These are phyloP conservation scores for Serrognathus titanus DNA, from an alignment of 2,888 invertebrate species.

Conservation along the genomic window DNA sequence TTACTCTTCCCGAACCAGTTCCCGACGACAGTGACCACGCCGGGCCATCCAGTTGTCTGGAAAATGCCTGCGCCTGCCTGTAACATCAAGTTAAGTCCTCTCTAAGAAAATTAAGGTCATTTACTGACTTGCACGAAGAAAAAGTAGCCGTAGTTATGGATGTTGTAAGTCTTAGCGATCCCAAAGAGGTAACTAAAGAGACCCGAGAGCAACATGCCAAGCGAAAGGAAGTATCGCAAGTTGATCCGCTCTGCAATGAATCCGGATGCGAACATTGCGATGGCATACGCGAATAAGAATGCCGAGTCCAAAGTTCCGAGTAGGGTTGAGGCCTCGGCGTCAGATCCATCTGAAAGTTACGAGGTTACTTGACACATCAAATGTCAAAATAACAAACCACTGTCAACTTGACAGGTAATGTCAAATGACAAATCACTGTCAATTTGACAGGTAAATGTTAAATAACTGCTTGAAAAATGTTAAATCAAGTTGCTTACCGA, in stretches of 20 bases:
- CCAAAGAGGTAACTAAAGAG: slow-evolving; percentile 86
- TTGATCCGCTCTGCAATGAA: slow-evolving; percentile 91
- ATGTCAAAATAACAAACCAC: neutral
- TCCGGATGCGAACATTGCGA: slow-evolving; percentile 88
- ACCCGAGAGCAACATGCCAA: slow-evolving; percentile 88
- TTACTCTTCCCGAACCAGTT: slow-evolving; percentile 96
- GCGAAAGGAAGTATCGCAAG: slow-evolving; percentile 82
- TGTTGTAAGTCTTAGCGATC: slow-evolving; percentile 72
- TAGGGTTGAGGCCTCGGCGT: slow-evolving; percentile 70
- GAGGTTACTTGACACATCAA: neutral
- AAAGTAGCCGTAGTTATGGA: slow-evolving; percentile 82
- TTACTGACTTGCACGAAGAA: slow-evolving; percentile 71
- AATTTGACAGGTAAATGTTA: neutral
- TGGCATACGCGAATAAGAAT: slow-evolving; percentile 88
- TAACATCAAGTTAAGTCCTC: slow-evolving; percentile 18
- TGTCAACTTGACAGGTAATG: neutral
- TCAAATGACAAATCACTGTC: neutral
- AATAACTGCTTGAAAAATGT: neutral
- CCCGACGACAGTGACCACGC: slow-evolving; percentile 89
- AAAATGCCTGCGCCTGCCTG: slow-evolving; percentile 79
- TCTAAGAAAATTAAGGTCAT: neutral
- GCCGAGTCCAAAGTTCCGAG: slow-evolving; percentile 87
- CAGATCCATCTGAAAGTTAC: slow-evolving; percentile 55
- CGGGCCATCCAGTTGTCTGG: slow-evolving; percentile 96
- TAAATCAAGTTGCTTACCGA: slow-evolving; percentile 61